Evolutionary conservation across 1,140 invertebrate genomes (phyloP).

Genomic region (Bombus haemorrhoidalis): DNA sequence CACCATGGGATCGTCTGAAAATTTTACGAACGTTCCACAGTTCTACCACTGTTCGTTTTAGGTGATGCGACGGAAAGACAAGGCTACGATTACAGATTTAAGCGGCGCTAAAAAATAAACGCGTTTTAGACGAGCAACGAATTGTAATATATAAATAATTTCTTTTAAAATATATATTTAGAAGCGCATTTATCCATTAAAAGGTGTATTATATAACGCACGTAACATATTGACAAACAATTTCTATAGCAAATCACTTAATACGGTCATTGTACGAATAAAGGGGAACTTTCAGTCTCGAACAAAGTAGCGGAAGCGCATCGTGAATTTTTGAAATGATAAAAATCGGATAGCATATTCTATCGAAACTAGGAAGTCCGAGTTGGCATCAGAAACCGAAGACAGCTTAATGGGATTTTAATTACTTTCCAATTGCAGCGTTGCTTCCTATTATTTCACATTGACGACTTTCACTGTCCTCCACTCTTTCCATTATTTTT

Average conservation of each 20-base stretch:
- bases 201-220: not conserved
- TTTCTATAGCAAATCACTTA: no score
- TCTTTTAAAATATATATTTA: no score
- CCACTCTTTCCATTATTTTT: conserved; percentile 5
- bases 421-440: conserved; percentile 73
- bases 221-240: not conserved
- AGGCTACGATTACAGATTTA: not conserved
- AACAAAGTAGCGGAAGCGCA: not conserved
- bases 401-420: conserved; percentile 71
- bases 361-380: conserved; percentile 39
- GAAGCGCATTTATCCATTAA: no score
- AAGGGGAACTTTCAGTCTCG: not conserved
- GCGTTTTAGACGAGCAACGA: conserved; percentile 19
- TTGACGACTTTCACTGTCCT: conserved; percentile 57
- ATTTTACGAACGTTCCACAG: conserved; percentile 54
- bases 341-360: conserved; percentile 67
- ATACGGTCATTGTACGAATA: no score
- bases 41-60: not conserved
- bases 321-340: conserved; percentile 62
- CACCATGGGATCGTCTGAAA: conserved; percentile 80
- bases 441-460: conserved; percentile 69
- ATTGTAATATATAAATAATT: not conserved
- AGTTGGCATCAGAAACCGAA: conserved; percentile 41
- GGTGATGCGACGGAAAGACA: no score
- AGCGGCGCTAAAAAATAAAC: not conserved